Evolutionary conservation across 2,888 invertebrate species (phyloP), one percentile per base, ranked within the genome.

Genomic region (Diarsia mendica): DNA sequence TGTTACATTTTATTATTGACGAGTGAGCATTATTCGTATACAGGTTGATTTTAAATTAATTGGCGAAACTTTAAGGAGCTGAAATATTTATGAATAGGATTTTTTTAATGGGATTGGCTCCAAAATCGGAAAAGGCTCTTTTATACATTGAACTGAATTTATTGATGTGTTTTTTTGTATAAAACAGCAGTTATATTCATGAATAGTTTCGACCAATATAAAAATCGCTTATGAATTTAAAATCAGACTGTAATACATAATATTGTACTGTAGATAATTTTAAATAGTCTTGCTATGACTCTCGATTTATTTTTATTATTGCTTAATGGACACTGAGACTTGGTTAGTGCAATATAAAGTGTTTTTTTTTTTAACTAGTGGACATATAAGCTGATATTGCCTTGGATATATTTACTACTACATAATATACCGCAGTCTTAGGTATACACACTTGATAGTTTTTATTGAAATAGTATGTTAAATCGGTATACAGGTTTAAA

Each of bases 1-100:
- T 83, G 86, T 90, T 89, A 81, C 74, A 81, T 87, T 91, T 89
- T 85, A 85, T 89, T 90, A 84, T 89, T 39, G 11, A 55, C 44
- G 72, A 84, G 78, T 84, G 67, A 85, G 84, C 78, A 83, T 77
- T 84, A 75, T 80, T 72, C 69, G 66, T 76, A 33, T 55, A 33
- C 63, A 44, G 28, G 23, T 0, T 58, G 63, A 20, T 6, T 46
- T 80, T 58, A 1, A 75, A 64, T 44, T 75, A 1, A 15, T 46
- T 33, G 49, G 13, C 28, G 15, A 23, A 28, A 28, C 39, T 48
- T 46, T 18, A 1, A 48, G n/a, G 5, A 4, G 8, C 11, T 3
- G 48, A 39, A 39, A 18, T 73, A 44, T 18, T 53, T n/a, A 11
- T 48, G 28, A 49, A 44, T 15, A 48, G 2, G 8, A 13, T 33